Evolutionary conservation across 2,888 invertebrate species (phyloP).

Genomic region (Anarsia innoxiella): DNA sequence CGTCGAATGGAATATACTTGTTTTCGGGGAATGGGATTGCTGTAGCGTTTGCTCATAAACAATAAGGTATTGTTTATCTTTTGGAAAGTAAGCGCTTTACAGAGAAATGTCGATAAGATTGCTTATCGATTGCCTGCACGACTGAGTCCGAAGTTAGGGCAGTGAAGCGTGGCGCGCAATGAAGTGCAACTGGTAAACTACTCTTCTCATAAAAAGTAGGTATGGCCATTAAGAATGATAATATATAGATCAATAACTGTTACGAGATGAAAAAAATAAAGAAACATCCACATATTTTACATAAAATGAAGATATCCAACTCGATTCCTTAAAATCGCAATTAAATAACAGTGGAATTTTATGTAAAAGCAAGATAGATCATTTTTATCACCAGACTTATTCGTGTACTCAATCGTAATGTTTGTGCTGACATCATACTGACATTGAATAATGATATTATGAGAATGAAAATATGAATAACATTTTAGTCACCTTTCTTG

Average conservation of each 20-base stretch:
- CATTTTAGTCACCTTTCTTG: constrained; percentile 98
- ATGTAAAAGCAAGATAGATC: too few species aligned
- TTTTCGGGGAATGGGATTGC: constrained; percentile 24
- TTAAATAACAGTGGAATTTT: too few species aligned
- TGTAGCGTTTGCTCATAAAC: constrained; percentile 32
- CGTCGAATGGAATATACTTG: constrained; percentile 2
- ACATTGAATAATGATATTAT: too few species aligned
- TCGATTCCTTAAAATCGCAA: too few species aligned
- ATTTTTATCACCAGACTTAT: too few species aligned
- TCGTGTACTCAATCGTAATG: too few species aligned
- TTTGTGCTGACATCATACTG: too few species aligned
- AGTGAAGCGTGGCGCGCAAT: constrained; percentile 19
- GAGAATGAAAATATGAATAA: too few species aligned
- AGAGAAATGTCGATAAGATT: constrained; percentile 46
- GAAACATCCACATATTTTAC: too few species aligned
- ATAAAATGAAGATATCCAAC: too few species aligned
- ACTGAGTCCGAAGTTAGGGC: constrained; percentile 21
- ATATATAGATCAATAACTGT: not conserved
- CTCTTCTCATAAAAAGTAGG: not conserved
- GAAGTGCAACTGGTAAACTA: constrained; percentile 21
- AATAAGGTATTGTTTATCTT: constrained; percentile 51
- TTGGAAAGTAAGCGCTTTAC: constrained; percentile 41
- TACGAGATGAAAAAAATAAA: too few species aligned
- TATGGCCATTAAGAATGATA: not conserved
- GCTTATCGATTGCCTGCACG: constrained; percentile 36